Percentiles rank a stretch among this genome's conserved stretches.
phyloP scores from a whole-genome alignment of 2,113 vertebrate genomes.

The Oxyura jamaicensis region DNA sequence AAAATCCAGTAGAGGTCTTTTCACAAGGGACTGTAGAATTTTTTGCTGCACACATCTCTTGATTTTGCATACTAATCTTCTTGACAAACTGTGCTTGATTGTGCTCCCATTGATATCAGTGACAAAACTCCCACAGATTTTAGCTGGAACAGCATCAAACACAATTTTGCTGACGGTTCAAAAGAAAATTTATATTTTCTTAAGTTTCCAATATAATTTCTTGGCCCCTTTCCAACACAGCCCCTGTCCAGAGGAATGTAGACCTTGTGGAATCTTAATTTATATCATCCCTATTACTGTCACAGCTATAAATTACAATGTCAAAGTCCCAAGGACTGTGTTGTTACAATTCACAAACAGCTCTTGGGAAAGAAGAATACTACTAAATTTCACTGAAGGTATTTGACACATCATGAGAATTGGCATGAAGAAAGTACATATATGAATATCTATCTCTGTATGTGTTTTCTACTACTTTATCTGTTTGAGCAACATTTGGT shows the following conservation, averaged over 20 bases:
- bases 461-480: not conserved
- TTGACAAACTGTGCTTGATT: not conserved
- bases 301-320: conserved; percentile 15
- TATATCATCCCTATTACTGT: not conserved
- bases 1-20: conserved; percentile 16
- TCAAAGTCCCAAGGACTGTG: not conserved
- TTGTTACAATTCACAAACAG: not conserved
- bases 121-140: not conserved
- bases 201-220: conserved; percentile 30
- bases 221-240: not conserved
- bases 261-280: conserved; percentile 11
- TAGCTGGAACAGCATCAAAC: not conserved
- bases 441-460: not conserved
- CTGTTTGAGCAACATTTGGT: not conserved
- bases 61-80: conserved; percentile 5
- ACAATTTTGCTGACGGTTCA: not conserved
- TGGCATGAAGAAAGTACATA: not conserved
- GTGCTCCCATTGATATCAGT: not conserved
- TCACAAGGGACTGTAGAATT: not conserved
- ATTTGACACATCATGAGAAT: not conserved
- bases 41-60: conserved; percentile 15
- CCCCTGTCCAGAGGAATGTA: not conserved
- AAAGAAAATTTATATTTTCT: not conserved
- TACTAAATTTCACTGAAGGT: not conserved
- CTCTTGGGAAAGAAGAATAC: not conserved